phyloP scores from a whole-genome alignment of 1,140 invertebrate genomes.

The Marisa cornuarietis region DNA sequence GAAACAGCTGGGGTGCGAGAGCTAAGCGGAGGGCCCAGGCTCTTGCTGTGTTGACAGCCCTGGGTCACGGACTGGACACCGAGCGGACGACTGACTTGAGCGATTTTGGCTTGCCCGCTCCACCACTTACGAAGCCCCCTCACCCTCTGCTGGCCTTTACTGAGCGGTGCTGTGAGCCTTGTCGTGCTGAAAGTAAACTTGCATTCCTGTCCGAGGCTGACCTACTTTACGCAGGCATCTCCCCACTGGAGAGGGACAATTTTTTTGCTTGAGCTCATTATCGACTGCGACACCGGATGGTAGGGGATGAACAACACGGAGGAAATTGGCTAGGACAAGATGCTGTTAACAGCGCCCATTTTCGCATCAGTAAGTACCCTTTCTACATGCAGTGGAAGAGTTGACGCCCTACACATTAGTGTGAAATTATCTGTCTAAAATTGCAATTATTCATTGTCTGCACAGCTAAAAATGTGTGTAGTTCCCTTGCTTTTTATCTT shows the following conservation, averaged over 20 bases:
- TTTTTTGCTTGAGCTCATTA: background rate
- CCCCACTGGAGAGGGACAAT: background rate
- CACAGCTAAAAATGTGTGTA: no score
- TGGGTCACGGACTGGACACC: no score
- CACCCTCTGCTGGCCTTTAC: slow-evolving; percentile 1
- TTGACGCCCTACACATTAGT: no score
- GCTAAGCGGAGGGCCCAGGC: no score
- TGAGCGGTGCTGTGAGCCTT: slow-evolving; percentile 5
- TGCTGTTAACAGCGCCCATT: slow-evolving; percentile 23
- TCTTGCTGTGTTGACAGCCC: no score
- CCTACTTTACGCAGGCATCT: slow-evolving; percentile 12
- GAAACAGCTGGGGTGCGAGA: no score
- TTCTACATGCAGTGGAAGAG: background rate
- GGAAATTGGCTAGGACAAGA: slow-evolving; percentile 20
- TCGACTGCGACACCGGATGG: slow-evolving; percentile 15
- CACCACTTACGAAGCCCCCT: background rate
- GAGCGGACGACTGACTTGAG: no score
- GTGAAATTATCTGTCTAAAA: no score
- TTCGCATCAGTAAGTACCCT: slow-evolving; percentile 13
- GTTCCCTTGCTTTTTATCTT: no score
- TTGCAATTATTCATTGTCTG: no score
- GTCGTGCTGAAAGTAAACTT: background rate
- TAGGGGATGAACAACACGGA: slow-evolving; percentile 15
- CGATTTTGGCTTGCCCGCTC: background rate
- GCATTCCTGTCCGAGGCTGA: slow-evolving; percentile 20